These are phyloP conservation scores for Myotis lucifugus DNA, from an alignment of 2,113 vertebrate genomes.

Conservation along the genomic window DNA sequence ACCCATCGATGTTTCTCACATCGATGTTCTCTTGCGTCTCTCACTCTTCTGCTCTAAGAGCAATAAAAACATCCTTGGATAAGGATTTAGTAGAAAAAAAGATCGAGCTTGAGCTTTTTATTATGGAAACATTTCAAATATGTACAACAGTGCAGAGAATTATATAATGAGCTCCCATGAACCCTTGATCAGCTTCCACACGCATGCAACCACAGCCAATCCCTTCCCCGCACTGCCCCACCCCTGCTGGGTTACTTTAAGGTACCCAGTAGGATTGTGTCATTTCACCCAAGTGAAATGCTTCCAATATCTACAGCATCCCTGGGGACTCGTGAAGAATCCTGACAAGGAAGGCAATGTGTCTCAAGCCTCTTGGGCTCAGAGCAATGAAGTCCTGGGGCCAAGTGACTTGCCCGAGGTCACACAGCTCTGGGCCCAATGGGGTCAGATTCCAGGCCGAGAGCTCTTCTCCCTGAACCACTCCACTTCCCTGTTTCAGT, in stretches of 20 bases:
- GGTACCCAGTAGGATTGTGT: accelerated
- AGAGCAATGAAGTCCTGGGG: neutral
- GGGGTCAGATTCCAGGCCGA: neutral
- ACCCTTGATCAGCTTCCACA: neutral
- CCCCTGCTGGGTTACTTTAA: neutral
- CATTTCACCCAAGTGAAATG: neutral
- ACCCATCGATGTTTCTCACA: neutral
- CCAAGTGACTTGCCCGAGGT: neutral
- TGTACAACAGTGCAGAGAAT: neutral
- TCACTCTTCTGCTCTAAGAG: neutral
- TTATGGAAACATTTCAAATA: neutral
- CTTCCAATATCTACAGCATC: neutral
- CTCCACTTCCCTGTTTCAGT: neutral
- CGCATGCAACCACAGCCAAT: too few species aligned
- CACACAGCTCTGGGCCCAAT: neutral
- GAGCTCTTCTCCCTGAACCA: neutral
- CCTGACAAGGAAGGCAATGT: too few species aligned
- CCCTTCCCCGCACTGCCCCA: neutral
- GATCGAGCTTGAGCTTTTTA: neutral
- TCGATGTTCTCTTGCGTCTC: neutral
- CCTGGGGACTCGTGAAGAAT: neutral
- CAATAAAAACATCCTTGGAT: neutral
- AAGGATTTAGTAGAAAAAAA: neutral
- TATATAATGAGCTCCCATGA: neutral
- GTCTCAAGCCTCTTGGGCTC: neutral